Evolutionary conservation across 30 jellyfish, hydroid and myxozoan genomes (phyloP).

Genomic region (Aurelia coerulea): DNA sequence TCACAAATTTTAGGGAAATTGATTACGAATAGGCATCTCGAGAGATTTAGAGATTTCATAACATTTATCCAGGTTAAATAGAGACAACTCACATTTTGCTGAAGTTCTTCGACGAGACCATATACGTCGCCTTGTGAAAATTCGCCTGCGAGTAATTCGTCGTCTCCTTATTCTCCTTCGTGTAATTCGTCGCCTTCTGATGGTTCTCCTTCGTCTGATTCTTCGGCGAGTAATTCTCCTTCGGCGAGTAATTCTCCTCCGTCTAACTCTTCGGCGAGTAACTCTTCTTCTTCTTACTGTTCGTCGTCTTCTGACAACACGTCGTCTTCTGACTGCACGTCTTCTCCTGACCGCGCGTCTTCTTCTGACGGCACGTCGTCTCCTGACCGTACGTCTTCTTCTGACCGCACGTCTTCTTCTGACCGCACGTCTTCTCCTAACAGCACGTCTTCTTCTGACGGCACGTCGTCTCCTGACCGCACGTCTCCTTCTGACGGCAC

Average conservation of each 20-base stretch:
- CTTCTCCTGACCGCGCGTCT: constrained; percentile 1
- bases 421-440: constrained; percentile 1
- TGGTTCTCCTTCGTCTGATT: neutral
- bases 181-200: neutral
- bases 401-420: constrained; percentile 5
- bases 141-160: neutral
- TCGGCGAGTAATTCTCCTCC: constrained; percentile 4
- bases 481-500: constrained; percentile 14
- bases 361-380: constrained; percentile 18
- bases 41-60: no score
- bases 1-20: no score
- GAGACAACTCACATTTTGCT: no score
- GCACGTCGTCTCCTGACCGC: neutral
- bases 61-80: no score
- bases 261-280: neutral
- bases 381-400: constrained; percentile 17
- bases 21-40: no score
- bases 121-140: constrained; percentile 3
- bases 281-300: neutral
- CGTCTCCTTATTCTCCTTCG: constrained; percentile 15
- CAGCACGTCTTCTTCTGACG: constrained; percentile 11
- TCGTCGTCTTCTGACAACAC: constrained; percentile 12
- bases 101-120: neutral
- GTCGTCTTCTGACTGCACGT: constrained; percentile 4
- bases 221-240: neutral